Base-by-base conservation (phyloP, 2,113 vertebrate species). In the Seriola aureovittata region DNA sequence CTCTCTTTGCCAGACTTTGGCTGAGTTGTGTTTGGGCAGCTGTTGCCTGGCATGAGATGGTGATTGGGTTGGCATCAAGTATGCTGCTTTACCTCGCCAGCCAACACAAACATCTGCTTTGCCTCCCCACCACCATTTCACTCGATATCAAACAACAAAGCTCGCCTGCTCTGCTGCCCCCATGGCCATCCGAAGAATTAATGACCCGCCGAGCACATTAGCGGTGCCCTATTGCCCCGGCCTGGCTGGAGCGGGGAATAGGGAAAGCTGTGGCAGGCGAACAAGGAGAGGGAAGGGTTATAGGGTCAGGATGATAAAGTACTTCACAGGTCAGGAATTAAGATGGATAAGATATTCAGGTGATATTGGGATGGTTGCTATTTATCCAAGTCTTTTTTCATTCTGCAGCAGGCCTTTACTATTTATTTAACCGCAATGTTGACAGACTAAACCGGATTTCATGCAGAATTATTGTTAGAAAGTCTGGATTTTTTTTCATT, bases 61-160 rank as follows among this genome's bases (percentile, higher is more conserved):
- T 82, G 87, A 91, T 89, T 88, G 90, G 81, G 75, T 88, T 94
- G 94, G 91, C 92, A 88, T 86, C 75, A 62, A 82, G 55, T 70
- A 6, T 69, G 57, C 68, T 71, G 78, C 58, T 72, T 84, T 79
- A 77, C 86, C 81, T 76, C 65, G 19, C 59, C 62, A 80, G 93
- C 93, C 94, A 95, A 94, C 88, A 89, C 91, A 88, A 95, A 94
- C 94, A 95, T 94, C 94, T 95, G 93, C 88, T 95, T 93, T 88
- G 66, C 78, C 86, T 90, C 88, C 86, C 90, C 77, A 60, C 75
- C 82, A 73, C 83, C 72, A 75, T 82, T 86, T 84, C 75, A 0
- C 59, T 68, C 76, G 50, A 89, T 92, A 90, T 87, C 88, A 92
- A 91, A 93, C 90, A 89, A 86, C 85, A 88, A 85, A 84, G 78